These are phyloP conservation scores for Calameuta pallipes DNA, from an alignment of 2,888 invertebrate genomes.

Conservation along the genomic window DNA sequence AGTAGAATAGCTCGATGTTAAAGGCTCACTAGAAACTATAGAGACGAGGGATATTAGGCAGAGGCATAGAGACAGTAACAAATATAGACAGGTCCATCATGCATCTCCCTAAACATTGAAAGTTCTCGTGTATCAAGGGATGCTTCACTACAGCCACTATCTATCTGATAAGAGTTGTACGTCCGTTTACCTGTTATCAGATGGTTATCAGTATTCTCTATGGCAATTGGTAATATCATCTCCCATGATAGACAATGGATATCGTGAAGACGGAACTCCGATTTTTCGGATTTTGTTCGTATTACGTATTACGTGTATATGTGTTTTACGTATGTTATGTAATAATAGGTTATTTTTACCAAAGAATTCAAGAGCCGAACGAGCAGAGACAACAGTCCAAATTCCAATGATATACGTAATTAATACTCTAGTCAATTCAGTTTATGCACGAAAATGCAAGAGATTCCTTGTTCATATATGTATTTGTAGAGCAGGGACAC, in stretches of 20 bases:
- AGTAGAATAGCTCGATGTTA: background rate
- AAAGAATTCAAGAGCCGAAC: slow-evolving; percentile 2
- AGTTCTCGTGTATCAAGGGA: background rate
- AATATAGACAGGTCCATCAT: slow-evolving; percentile 47
- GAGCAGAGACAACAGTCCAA: slow-evolving; percentile 44
- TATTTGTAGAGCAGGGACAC: background rate
- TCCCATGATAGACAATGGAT: background rate
- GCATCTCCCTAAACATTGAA: slow-evolving; percentile 52
- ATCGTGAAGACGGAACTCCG: background rate
- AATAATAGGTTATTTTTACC: background rate
- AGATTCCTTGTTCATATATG: slow-evolving; percentile 23
- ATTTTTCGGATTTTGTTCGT: background rate
- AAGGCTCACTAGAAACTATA: slow-evolving; percentile 9
- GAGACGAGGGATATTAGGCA: slow-evolving; percentile 17
- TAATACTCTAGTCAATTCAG: slow-evolving; percentile 37
- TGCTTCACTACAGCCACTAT: background rate
- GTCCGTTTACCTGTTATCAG: no score
- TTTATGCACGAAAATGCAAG: slow-evolving; percentile 55
- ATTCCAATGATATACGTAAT: slow-evolving; percentile 34
- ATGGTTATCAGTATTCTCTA: background rate
- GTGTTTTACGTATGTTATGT: background rate
- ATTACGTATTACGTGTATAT: background rate
- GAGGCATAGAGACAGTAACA: slow-evolving; percentile 33
- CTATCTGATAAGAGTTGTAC: background rate
- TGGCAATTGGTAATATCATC: background rate